Evolutionary conservation across 30 jellyfish, hydroid and myxozoan genomes (phyloP), one percentile per base, ranked within the genome.

Genomic region (Pelagia noctiluca): DNA sequence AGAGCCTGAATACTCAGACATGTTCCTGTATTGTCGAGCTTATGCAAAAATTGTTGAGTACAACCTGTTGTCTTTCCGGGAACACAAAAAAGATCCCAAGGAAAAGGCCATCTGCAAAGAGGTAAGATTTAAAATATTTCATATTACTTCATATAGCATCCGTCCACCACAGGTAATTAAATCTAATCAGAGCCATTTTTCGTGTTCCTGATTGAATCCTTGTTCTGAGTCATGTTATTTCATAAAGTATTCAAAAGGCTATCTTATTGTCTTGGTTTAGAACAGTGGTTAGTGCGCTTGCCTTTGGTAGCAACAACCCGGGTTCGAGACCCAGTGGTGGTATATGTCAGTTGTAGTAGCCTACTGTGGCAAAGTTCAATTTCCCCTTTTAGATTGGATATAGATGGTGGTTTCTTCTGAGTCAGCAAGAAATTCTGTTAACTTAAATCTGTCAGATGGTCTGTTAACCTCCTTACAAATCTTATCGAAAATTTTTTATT

Each of bases 11-110:
- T 69, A 49, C 77, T 21, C 47, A 1, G 88, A 84, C 34, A 29
- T 49, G 73, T 71, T 71, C 53, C 70, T 84, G 21, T 71, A 84
- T 60, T 71, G 94, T 31, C 94, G 94, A 1, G 94, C 83, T 0
- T 84, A 84, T 61, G 94, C 94, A 18, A 85, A 71, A 52, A 19
- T 85, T 28, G 89, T 53, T 1, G 96, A 85, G 36, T 85, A 32
- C 78, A 74, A 85, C 38, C 46, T 85, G 63, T 63, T 85, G 33
- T 42, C 32, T 0, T 85, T 85, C 35, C 88, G 86, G 42, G 89
- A 74, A 30, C 67, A 67, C 53, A 21, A 48, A 10, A 37, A 21
- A 1, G 79, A 65, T 18, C 57, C 63, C 1, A 34, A 71, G 25
- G 87, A 49, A 16, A 73, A 63, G 57, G 16, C 31, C 2, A 22